Evolutionary conservation across 2,888 invertebrate species (phyloP).

Genomic region (Muschampia plurimacula): DNA sequence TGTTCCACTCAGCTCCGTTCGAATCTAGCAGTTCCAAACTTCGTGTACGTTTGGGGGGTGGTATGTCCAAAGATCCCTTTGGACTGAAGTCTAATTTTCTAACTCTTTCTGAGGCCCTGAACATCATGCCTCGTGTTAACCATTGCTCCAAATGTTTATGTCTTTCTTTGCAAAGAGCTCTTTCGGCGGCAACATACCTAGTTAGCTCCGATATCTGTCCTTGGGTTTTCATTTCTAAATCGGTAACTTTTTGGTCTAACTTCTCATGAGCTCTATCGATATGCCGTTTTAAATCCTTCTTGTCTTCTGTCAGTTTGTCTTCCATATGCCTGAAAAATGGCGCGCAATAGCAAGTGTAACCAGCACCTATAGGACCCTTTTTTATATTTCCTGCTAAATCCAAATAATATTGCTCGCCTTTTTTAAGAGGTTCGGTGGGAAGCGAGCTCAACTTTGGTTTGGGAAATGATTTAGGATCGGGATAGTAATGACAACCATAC

Average conservation of each 20-base stretch:
- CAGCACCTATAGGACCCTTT: slow-evolving; percentile 97
- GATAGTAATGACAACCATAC: slow-evolving; percentile 96
- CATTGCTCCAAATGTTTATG: slow-evolving; percentile 90
- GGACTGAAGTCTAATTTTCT: slow-evolving; percentile 79
- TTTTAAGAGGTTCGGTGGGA: slow-evolving; percentile 93
- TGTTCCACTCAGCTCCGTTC: slow-evolving; percentile 69
- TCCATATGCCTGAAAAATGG: slow-evolving; percentile 96
- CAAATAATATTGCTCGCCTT: slow-evolving; percentile 97
- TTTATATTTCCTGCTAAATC: slow-evolving; percentile 97
- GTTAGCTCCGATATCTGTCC: slow-evolving; percentile 90
- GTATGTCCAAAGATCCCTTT: slow-evolving; percentile 82
- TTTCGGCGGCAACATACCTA: slow-evolving; percentile 87
- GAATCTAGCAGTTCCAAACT: slow-evolving; percentile 89
- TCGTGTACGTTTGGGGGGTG: slow-evolving; percentile 88
- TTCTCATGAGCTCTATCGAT: slow-evolving; percentile 93
- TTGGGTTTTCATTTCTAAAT: slow-evolving; percentile 90
- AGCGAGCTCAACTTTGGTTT: slow-evolving; percentile 94
- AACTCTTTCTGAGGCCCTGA: slow-evolving; percentile 83
- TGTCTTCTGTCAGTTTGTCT: slow-evolving; percentile 92
- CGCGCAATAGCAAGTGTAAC: slow-evolving; percentile 96
- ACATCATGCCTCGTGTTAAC: slow-evolving; percentile 87
- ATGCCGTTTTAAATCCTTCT: slow-evolving; percentile 91
- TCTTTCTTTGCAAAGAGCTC: slow-evolving; percentile 87
- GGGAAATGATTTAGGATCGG: slow-evolving; percentile 94
- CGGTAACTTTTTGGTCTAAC: slow-evolving; percentile 92